Evolutionary conservation across 2,797 vertebrate genomes (phyloP).

Genomic region (Phaenicophaeus curvirostris): DNA sequence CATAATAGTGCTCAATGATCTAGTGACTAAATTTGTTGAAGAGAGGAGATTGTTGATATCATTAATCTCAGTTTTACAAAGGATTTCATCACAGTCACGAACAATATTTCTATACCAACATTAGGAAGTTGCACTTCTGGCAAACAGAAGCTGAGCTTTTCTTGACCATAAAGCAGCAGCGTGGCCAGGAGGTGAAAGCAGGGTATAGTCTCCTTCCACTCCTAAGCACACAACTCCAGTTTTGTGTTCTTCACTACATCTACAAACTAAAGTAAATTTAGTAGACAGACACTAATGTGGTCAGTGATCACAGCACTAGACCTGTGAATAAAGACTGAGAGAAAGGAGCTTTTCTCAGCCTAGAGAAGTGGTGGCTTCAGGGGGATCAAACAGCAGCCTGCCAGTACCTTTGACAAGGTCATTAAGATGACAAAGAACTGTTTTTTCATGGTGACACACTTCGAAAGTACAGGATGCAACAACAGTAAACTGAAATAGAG

Average conservation of each 20-base stretch:
- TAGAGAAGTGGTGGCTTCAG: not conserved
- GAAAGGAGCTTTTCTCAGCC: not conserved
- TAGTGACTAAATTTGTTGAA: not conserved
- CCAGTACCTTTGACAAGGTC: not conserved
- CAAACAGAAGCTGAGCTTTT: not conserved
- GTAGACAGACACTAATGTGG: not conserved
- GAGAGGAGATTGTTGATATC: not conserved
- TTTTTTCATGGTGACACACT: not conserved
- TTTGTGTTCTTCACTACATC: not conserved
- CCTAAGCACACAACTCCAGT: not conserved
- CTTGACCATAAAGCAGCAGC: not conserved
- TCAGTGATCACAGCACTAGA: not conserved
- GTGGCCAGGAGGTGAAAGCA: not conserved
- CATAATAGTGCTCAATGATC: not conserved
- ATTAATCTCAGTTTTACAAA: not conserved
- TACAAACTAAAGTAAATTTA: not conserved
- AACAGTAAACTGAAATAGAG: not conserved
- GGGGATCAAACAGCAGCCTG: not conserved
- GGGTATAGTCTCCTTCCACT: not conserved
- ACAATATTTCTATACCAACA: not conserved
- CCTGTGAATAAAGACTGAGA: not conserved
- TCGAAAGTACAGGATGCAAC: not conserved
- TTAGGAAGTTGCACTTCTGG: not conserved
- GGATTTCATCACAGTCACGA: not conserved
- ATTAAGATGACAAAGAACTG: not conserved